Conservation (phyloP, 2,113 vertebrate species). For the Rhagologus leucostigma region DNA sequence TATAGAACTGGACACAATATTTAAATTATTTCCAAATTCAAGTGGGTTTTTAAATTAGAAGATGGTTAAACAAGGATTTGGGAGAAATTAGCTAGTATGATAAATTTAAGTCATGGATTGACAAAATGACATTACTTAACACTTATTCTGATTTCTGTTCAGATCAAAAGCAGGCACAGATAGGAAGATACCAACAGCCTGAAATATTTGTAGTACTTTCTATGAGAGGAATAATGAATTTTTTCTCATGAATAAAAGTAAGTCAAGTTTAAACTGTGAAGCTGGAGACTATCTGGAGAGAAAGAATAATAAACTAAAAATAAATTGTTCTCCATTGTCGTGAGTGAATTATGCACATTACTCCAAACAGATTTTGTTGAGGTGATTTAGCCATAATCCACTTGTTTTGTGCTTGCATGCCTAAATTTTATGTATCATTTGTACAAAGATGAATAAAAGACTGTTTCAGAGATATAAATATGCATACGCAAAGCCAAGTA, state of each 20-base stretch:
- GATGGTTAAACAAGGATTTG: background rate
- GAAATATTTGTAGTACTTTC: background rate
- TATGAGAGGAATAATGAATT: background rate
- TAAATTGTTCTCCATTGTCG: background rate
- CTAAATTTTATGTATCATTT: constrained; percentile 17
- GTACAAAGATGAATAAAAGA: constrained; percentile 13
- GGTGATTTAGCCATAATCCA: background rate
- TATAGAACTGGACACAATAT: background rate
- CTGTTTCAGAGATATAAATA: constrained; percentile 49
- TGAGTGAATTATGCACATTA: background rate
- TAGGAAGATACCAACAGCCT: background rate
- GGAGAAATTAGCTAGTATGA: background rate
- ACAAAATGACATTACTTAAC: background rate
- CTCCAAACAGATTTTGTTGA: background rate
- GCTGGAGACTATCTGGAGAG: background rate
- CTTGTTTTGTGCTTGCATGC: background rate
- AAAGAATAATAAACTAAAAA: background rate
- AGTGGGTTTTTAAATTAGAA: background rate
- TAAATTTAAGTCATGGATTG: background rate
- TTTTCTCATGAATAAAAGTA: background rate
- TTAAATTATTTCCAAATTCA: background rate
- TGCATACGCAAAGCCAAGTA: constrained; percentile 49
- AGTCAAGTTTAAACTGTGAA: background rate
- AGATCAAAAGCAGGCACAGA: background rate
- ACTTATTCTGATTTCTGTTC: background rate